Conservation (phyloP, 1,140 invertebrate genomes). For the Solenopsis invicta region DNA sequence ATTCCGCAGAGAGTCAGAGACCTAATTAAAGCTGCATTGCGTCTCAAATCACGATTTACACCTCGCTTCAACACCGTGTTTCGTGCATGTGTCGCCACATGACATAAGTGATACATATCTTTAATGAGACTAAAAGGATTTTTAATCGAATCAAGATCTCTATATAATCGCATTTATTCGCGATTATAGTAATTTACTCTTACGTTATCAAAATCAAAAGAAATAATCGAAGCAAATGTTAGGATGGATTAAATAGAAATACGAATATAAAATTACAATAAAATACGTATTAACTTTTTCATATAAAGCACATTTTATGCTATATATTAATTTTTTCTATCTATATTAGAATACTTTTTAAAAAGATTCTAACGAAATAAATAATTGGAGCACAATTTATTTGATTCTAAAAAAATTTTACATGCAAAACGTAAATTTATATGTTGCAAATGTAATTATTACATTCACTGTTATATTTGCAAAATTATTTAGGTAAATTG, state of each 20-base stretch:
- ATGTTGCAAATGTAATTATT: background rate
- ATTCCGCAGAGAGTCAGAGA: conserved; percentile 46
- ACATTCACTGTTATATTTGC: background rate
- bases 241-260: background rate
- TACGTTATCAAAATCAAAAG: background rate
- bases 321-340: no score
- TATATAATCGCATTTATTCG: background rate
- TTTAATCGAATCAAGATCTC: background rate
- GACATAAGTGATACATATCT: background rate
- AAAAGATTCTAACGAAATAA: no score
- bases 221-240: no score
- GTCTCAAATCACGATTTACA: conserved; percentile 52
- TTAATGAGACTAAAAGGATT: background rate
- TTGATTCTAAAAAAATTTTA: no score
- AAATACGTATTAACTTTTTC: background rate
- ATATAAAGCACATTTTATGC: background rate
- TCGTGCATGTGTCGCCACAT: background rate
- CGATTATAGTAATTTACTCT: background rate
- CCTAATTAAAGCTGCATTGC: conserved; percentile 67
- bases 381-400: no score
- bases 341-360: no score
- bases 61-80: conserved; percentile 18
- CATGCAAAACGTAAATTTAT: background rate
- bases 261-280: background rate
- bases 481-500: background rate